Base-by-base conservation (phyloP, 53 echinoderm and acorn worm genomes). In the Patiria pectinifera region DNA sequence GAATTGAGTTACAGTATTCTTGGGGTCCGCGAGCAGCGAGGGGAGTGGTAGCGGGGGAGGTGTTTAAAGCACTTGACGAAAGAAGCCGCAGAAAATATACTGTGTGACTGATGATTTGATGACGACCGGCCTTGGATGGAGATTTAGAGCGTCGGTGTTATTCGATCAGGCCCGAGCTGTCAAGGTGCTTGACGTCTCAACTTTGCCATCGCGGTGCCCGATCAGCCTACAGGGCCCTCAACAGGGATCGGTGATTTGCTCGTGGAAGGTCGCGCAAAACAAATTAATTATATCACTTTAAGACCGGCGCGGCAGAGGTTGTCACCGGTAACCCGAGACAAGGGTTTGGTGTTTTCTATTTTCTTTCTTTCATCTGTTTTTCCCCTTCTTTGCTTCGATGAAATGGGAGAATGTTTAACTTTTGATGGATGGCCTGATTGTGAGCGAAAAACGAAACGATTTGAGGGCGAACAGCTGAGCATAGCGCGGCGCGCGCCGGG, bases 241-340 rank as follows among this genome's bases (percentile, higher is more conserved):
- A 63, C 92, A 61, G 78, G 35, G 61, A 59, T 71, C 69, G 48
- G 58, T 76, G 46, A 85, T 84, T 85, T 85, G 76, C 69, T 23
- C 76, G 48, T 71, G 47, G 80, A 92, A 95, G 95, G 95, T 92
- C 95, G 85, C 88, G 72, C 89, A 85, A 95, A 95, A 95, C 95
- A 95, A 93, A 95, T 95, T 95, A 95, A 95, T 95, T 95, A 95
- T 93, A 93, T 92, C 89, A 92, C 80, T 79, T 45, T 59, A n/a
- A 59, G 83, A 77, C 66, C 77, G 59, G 62, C 62, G 61, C 83
- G 48, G 85, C 75, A 85, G 61, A 79, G 61, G 94, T 94, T 94
- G 94, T 94, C 80, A 89, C 62, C 88, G 86, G 92, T 92, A 92
- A 92, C 80, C 70, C 86, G 82, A 76, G 47, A 87, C 87, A 46